Evolutionary conservation across 2,113 vertebrate genomes (phyloP), one percentile per base, ranked within the genome.

Genomic region (Steatornis caripensis): DNA sequence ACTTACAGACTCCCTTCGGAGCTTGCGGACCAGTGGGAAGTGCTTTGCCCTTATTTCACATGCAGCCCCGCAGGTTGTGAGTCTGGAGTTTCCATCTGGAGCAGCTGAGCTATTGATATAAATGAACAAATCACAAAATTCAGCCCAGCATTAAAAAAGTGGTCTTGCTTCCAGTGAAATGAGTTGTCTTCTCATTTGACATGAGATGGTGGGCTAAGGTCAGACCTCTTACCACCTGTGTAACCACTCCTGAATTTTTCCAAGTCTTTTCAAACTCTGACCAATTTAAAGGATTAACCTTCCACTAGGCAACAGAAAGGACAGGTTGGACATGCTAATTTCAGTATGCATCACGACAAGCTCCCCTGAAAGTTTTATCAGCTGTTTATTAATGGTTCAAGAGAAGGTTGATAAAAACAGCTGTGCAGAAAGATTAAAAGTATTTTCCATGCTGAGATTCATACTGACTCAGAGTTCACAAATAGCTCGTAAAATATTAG

Each of bases 331-430:
- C 49, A 91, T 93, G 78, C 8, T 10, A 70, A 48, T 87, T 78
- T 94, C 72, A 81, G 84, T 24, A 37, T 53, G 51, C 84, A 82
- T 75, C 54, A 45, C 9, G 6, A 41, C 62, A 93, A 54, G 49
- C 69, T 83, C 86, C 80, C 51, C 37, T 26, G 69, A 88, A 58
- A 93, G 46, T 23, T 80, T 90, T 90, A 90, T 92, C 85, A 66
- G 79, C 60, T 89, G 12, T 82, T 93, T 78, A 69, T 83, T 91
- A 96, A 83, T 81, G 61, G 49, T 22, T 95, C 68, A 93, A 53
- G 43, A 93, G 82, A 77, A 83, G 10, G 36, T 21, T 82, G 62
- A 91, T 91, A 93, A 91, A 95, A 93, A 87, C 60, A 89, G 61
- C 90, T 93, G 45, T 48, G 43, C 37, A 58, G 78, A 57, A 75